These are phyloP conservation scores for Harpagifer antarcticus DNA, from an alignment of 2,797 vertebrate species.

Conservation along the genomic window DNA sequence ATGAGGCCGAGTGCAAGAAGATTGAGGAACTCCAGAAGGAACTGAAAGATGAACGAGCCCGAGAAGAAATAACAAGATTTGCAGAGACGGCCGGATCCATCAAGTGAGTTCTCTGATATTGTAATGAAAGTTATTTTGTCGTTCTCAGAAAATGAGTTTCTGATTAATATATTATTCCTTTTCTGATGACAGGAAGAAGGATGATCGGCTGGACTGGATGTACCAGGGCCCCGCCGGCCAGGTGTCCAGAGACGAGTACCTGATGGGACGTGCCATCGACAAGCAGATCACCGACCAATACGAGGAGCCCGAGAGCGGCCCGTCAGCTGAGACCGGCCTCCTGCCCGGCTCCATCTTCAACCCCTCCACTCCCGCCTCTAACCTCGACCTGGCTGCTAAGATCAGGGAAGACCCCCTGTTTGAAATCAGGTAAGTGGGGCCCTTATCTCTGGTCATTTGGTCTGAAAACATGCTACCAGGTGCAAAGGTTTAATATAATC, in stretches of 20 bases:
- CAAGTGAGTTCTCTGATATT: slow-evolving; percentile 79
- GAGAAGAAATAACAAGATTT: slow-evolving; percentile 94
- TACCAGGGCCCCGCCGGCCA: slow-evolving; percentile 95
- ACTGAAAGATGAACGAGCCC: slow-evolving; percentile 91
- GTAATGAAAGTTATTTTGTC: not conserved
- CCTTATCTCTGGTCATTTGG: not conserved
- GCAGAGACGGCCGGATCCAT: slow-evolving; percentile 92
- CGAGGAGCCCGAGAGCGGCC: slow-evolving; percentile 90
- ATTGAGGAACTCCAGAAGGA: slow-evolving; percentile 98
- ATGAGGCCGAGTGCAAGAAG: slow-evolving; percentile 94
- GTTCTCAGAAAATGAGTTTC: not conserved
- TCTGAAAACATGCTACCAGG: not conserved
- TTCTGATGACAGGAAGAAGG: slow-evolving; percentile 87
- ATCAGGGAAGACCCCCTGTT: slow-evolving; percentile 97
- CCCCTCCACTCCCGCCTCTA: slow-evolving; percentile 83
- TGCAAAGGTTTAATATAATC: not conserved
- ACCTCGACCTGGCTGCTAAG: slow-evolving; percentile 93
- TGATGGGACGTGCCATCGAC: slow-evolving; percentile 94
- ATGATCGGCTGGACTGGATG: slow-evolving; percentile 99
- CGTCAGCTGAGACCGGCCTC: slow-evolving; percentile 91
- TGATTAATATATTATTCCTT: not conserved
- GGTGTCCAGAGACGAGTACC: slow-evolving; percentile 95
- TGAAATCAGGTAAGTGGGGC: slow-evolving; percentile 88
- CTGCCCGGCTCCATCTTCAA: slow-evolving; percentile 95
- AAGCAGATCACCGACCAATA: slow-evolving; percentile 93